Base-by-base conservation (phyloP, 2,113 vertebrate genomes). In the Prunella himalayana region DNA sequence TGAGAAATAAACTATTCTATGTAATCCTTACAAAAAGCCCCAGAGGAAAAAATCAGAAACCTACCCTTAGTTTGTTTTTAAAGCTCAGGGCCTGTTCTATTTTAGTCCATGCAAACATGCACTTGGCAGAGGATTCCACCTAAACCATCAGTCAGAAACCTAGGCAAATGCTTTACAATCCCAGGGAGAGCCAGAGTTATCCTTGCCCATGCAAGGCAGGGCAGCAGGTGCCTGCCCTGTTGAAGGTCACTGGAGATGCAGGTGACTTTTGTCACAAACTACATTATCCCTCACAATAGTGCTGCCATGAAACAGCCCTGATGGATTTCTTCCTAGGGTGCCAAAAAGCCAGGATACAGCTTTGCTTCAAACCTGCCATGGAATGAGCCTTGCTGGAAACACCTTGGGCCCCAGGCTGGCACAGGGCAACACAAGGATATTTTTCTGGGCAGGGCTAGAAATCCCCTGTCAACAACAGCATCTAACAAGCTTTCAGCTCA, bases 301-400 rank as follows among this genome's bases (percentile, higher is more conserved):
- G 1, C 33, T 28, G 20, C 28, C 20, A 5, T 4, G 21, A 31
- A 73, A 16, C 22, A 37, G 35, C 13, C 35, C 60, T 1, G 5
- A 13, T 1, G 0, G 30, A 33, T n/a, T 63, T 54, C 18, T 7
- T 45, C 35, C 42, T 13, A 2, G 20, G 15, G 15, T 6, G 21
- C 47, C 6, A 4, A 86, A 63, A 65, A 66, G 15, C 44, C 41
- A 37, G 54, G 13, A 28, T 11, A 13, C 30, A 68, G 47, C 3
- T 45, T 57, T 66, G 15, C 33, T 66, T 91, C 47, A 59, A 42
- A n/a, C 30, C 19, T 0, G 0, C 25, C 28, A 49, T 0, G 0
- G 22, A 1, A 1, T 10, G 60, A 80, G 24, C 23, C 56, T 45
- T 4, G 6, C 56, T 59, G 57, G 30, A 59, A 64, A 41, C 1